Percentiles rank a stretch among this genome's conserved stretches.
Evolutionary conservation across 2,888 invertebrate genomes (phyloP).

Genomic region (Andrena camellia): DNA sequence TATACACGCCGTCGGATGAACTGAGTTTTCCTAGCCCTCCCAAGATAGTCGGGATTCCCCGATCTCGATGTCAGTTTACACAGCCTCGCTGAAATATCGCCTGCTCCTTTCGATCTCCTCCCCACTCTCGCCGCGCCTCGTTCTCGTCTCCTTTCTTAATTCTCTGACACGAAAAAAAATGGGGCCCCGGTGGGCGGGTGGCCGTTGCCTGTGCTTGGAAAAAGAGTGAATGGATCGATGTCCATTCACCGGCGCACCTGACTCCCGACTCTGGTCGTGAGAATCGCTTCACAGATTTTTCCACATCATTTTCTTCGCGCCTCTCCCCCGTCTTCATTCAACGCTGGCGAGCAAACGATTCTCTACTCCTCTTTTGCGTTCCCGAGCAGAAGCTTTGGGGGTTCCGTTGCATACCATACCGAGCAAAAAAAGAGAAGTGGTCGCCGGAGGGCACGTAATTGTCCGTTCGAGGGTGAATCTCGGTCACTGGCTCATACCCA

Average conservation of each 20-base stretch:
- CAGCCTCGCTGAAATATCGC: constrained; percentile 65
- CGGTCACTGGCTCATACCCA: not conserved
- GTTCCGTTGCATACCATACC: not conserved
- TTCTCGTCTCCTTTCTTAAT: constrained; percentile 54
- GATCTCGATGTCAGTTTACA: constrained; percentile 41
- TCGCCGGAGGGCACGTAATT: constrained; percentile 2
- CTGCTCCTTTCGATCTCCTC: constrained; percentile 20
- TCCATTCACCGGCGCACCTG: constrained; percentile 77
- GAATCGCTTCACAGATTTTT: constrained; percentile 69
- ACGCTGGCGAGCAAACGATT: constrained; percentile 23
- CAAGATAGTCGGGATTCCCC: constrained; percentile 17
- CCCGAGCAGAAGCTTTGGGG: not conserved
- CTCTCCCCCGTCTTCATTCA: constrained; percentile 17
- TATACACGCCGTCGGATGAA: constrained; percentile 28
- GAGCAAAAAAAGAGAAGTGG: not conserved
- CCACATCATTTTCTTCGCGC: constrained; percentile 63
- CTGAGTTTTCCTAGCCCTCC: constrained; percentile 25
- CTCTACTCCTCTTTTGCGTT: constrained; percentile 1
- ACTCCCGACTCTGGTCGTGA: constrained; percentile 75
- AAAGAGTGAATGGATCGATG: constrained; percentile 71
- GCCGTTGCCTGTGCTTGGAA: constrained; percentile 55
- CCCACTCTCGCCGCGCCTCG: not conserved
- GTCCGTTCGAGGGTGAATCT: not conserved
- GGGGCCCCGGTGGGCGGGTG: constrained; percentile 79
- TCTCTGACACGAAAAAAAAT: constrained; percentile 74